Evolutionary conservation across 2,113 vertebrate species (phyloP).

Genomic region (Pseudorectes ferrugineus): DNA sequence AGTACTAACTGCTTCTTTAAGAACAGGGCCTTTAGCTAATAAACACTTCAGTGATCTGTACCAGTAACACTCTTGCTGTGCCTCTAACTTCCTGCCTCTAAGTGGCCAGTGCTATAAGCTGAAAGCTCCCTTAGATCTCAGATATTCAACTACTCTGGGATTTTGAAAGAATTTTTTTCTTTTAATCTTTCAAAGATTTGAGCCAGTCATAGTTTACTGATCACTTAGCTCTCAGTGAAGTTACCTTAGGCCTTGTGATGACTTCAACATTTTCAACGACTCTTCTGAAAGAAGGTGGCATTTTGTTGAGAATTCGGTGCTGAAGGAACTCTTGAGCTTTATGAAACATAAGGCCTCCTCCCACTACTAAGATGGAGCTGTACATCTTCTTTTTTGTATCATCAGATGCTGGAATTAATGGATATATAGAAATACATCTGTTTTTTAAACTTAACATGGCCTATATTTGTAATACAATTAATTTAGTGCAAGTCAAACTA

Average conservation of each 20-base stretch:
- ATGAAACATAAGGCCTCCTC: constrained; percentile 94
- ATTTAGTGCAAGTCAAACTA: neutral
- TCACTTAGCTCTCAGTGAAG: neutral
- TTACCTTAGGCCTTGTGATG: constrained; percentile 94
- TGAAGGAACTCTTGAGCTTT: constrained; percentile 95
- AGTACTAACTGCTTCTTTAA: neutral
- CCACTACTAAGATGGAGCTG: constrained; percentile 94
- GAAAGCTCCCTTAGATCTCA: neutral
- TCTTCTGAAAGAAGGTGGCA: constrained; percentile 96
- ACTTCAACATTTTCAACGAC: constrained; percentile 97
- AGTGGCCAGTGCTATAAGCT: neutral
- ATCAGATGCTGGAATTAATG: constrained; percentile 83
- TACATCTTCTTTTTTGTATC: constrained; percentile 99
- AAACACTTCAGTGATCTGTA: neutral
- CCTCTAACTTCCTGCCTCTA: neutral
- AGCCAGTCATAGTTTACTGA: neutral
- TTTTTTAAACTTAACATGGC: neutral
- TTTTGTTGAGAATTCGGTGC: constrained; percentile 97
- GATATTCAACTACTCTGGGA: neutral
- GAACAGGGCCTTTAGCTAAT: neutral
- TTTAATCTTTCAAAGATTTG: neutral
- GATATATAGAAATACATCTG: neutral
- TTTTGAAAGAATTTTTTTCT: neutral
- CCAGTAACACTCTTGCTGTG: neutral
- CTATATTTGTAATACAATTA: neutral